These are phyloP conservation scores for Heliangelus exortis DNA, from an alignment of 2,797 vertebrate genomes.

Conservation along the genomic window DNA sequence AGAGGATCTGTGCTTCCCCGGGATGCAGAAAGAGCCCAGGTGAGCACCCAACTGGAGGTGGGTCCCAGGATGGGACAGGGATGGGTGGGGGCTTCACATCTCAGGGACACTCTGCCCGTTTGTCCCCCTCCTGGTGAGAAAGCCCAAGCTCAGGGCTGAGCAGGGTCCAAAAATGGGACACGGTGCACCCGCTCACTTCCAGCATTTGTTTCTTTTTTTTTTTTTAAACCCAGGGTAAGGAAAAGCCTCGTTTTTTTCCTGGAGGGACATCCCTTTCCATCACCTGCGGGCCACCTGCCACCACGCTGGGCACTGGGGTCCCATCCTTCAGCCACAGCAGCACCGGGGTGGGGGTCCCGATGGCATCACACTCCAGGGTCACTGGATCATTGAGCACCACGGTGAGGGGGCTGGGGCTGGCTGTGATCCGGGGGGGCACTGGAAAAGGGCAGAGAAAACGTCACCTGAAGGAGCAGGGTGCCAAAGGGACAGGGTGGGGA, in stretches of 20 bases:
- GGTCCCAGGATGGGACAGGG: not conserved
- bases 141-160: not conserved
- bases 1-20: constrained; percentile 45
- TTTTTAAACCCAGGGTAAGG: not conserved
- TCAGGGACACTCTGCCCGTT: not conserved
- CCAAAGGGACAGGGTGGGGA: not conserved
- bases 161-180: not conserved
- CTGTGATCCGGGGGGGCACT: constrained; percentile 70
- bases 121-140: not conserved
- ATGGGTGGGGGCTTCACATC: too few relatives aligned
- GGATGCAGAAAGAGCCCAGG: not conserved
- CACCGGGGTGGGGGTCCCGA: constrained; percentile 55
- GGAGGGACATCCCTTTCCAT: not conserved
- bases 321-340: constrained; percentile 78
- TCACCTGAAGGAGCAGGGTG: not conserved
- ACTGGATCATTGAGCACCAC: constrained; percentile 9
- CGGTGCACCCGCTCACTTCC: not conserved
- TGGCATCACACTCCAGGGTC: constrained; percentile 69
- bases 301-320: constrained; percentile 34
- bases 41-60: not conserved
- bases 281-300: constrained; percentile 60
- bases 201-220: too few relatives aligned
- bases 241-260: not conserved
- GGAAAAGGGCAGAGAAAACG: not conserved
- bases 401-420: constrained; percentile 29